These are phyloP conservation scores for Hyppa rectilinea DNA, from an alignment of 2,888 invertebrate species.

Conservation along the genomic window DNA sequence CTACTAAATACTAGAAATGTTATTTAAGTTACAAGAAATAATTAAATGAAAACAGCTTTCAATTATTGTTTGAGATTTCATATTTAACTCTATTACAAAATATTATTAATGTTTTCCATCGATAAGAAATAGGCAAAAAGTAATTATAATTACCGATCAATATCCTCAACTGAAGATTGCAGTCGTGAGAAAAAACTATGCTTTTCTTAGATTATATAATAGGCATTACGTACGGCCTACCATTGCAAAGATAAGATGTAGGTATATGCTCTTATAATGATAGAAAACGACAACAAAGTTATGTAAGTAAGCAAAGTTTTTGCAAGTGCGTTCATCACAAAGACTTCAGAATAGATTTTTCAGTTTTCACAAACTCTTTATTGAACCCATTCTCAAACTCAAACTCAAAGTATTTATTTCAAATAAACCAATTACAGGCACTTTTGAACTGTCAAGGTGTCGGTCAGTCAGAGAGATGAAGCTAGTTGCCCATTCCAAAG, in stretches of 20 bases:
- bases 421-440: no score
- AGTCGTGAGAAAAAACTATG: neutral
- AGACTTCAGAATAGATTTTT: neutral
- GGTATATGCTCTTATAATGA: neutral
- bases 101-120: neutral
- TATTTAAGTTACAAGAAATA: neutral
- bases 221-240: neutral
- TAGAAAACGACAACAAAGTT: neutral
- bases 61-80: conserved; percentile 10
- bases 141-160: neutral
- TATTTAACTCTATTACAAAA: neutral
- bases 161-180: neutral
- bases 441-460: no score
- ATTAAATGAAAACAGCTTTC: neutral
- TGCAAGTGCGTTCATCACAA: neutral
- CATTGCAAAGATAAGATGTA: neutral
- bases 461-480: no score
- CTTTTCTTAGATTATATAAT: neutral
- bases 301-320: neutral
- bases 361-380: neutral
- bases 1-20: conserved; percentile 1
- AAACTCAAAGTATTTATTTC: no score
- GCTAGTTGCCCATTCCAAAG: no score
- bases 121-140: neutral
- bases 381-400: neutral